Evolutionary conservation across 2,888 invertebrate species (phyloP).

Genomic region (Pseudococcus viburni): DNA sequence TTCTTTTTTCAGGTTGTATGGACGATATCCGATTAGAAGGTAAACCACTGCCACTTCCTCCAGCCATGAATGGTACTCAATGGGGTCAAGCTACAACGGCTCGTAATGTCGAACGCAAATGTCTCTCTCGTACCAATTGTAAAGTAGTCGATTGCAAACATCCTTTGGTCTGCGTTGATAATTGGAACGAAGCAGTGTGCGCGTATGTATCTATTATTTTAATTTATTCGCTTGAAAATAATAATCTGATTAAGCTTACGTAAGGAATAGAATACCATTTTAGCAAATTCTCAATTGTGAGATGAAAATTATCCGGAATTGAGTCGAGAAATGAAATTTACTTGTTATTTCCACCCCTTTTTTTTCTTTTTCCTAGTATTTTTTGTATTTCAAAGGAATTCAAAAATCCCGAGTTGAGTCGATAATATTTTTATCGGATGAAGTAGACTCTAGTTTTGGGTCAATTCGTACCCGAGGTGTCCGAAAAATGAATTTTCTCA

Average conservation of each 20-base stretch:
- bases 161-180: constrained; percentile 94
- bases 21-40: constrained; percentile 92
- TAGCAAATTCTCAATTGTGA: background rate
- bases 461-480: too few relatives aligned
- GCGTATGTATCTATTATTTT: constrained; percentile 81
- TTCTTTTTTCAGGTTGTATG: constrained; percentile 78
- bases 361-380: background rate
- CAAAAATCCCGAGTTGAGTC: too few relatives aligned
- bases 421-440: too few relatives aligned
- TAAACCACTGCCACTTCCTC: constrained; percentile 93
- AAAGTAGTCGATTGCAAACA: constrained; percentile 94
- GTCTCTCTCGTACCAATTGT: constrained; percentile 95
- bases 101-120: constrained; percentile 90
- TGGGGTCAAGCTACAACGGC: constrained; percentile 97
- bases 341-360: background rate
- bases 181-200: constrained; percentile 99
- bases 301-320: background rate
- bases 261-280: background rate
- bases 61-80: constrained; percentile 94
- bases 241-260: background rate
- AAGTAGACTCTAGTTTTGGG: too few relatives aligned
- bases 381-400: too few relatives aligned
- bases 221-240: background rate
- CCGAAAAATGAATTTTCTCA: too few relatives aligned
- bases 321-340: background rate